Percentiles rank a stretch among this genome's conserved stretches.
Evolutionary conservation across 2,888 invertebrate genomes (phyloP).

Genomic region (Syritta pipiens): DNA sequence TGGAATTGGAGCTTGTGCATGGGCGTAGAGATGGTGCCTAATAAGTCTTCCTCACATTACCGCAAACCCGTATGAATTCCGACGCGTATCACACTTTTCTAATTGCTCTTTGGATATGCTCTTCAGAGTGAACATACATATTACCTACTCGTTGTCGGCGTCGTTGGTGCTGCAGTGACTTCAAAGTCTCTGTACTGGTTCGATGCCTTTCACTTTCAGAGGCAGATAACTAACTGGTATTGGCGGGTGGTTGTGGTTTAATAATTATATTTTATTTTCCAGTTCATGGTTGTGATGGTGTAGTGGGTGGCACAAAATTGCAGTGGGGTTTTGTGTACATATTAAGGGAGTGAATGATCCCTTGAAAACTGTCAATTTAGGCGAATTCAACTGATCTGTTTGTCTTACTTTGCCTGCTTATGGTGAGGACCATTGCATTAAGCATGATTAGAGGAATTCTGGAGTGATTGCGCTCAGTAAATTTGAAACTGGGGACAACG

Average conservation of each 20-base stretch:
- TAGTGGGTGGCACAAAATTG: no score
- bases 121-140: constrained; percentile 18
- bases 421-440: no score
- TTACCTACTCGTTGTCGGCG: neutral
- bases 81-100: constrained; percentile 36
- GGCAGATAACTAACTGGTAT: neutral
- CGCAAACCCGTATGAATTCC: constrained; percentile 32
- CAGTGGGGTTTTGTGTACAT: no score
- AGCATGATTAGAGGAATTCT: no score
- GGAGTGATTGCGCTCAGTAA: no score
- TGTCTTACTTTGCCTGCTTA: no score
- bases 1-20: constrained; percentile 9
- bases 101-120: constrained; percentile 42
- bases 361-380: no score
- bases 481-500: no score
- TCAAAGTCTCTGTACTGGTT: neutral
- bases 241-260: neutral
- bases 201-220: constrained; percentile 10
- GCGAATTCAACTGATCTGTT: no score
- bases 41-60: constrained; percentile 32
- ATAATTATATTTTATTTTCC: neutral
- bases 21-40: constrained; percentile 4
- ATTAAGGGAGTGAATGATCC: no score
- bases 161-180: constrained; percentile 6
- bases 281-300: no score